Percentiles rank a stretch among this genome's conserved stretches.
Conservation (phyloP, 1,140 invertebrate species). For the Ceratoteleas bidentatus region DNA sequence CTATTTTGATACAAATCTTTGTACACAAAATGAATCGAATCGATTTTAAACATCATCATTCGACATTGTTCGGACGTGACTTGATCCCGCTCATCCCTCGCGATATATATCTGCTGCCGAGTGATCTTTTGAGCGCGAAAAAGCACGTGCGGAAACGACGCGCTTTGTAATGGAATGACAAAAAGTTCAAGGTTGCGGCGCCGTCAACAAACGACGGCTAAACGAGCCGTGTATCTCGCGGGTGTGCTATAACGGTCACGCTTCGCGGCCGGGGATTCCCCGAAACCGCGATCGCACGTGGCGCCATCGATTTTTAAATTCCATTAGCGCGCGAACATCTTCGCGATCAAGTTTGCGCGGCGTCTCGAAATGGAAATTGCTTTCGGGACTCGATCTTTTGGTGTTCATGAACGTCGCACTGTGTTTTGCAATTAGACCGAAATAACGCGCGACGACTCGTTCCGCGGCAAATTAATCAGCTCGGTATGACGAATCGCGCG, state of each 20-base stretch:
- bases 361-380: too few relatives aligned
- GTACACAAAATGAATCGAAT: too few relatives aligned
- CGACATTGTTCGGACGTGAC: too few relatives aligned
- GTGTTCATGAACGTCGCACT: conserved; percentile 13
- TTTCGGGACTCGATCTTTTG: too few relatives aligned
- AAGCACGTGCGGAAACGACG: conserved; percentile 21
- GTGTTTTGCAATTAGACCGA: conserved; percentile 34
- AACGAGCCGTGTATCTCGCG: conserved; percentile 21
- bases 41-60: too few relatives aligned
- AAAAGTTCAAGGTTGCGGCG: conserved; percentile 39
- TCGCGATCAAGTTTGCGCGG: not conserved
- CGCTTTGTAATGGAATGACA: conserved; percentile 28
- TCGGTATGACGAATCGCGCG: conserved; percentile 6
- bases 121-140: conserved; percentile 35
- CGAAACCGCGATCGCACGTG: conserved; percentile 15
- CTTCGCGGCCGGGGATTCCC: conserved; percentile 1
- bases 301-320: conserved; percentile 15
- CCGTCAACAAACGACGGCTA: conserved; percentile 28
- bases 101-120: conserved; percentile 23
- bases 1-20: too few relatives aligned
- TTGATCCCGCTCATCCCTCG: too few relatives aligned
- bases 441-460: not conserved
- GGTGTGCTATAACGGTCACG: conserved; percentile 12
- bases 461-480: conserved; percentile 14
- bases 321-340: conserved; percentile 7